A percentile compares a stretch with the other conserved stretches of the same genome.
These are phyloP conservation scores for Odontophorus gujanensis DNA, from an alignment of 2,113 vertebrate genomes.

Conservation along the genomic window DNA sequence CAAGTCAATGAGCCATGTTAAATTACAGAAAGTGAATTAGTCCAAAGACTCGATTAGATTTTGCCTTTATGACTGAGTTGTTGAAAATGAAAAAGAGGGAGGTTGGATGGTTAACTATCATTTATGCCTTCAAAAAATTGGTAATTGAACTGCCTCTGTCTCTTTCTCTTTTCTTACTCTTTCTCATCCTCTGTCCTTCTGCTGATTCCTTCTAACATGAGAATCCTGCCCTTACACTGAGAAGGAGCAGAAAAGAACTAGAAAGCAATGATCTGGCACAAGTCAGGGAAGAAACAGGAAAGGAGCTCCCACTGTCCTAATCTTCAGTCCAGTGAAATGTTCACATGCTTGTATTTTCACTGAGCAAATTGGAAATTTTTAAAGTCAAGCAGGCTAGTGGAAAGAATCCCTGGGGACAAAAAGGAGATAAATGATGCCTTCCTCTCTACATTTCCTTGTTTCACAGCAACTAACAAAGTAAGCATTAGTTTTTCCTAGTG, in stretches of 20 bases:
- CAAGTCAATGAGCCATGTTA: constrained; percentile 16
- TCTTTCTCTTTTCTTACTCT: not conserved
- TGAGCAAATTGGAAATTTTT: constrained; percentile 51
- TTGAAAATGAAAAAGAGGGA: not conserved
- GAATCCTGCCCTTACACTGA: not conserved
- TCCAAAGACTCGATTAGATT: constrained; percentile 24
- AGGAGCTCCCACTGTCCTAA: not conserved
- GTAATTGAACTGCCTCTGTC: not conserved
- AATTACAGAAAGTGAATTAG: constrained; percentile 54
- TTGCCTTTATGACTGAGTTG: not conserved
- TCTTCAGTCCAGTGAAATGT: not conserved
- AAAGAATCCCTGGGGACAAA: constrained; percentile 17
- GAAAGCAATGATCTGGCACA: not conserved
- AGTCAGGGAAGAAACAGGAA: not conserved
- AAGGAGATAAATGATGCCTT: constrained; percentile 50
- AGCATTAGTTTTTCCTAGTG: constrained; percentile 63
- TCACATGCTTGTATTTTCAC: constrained; percentile 29
- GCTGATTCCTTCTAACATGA: not conserved
- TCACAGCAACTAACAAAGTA: constrained; percentile 48
- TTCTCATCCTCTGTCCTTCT: not conserved
- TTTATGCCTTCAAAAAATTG: not conserved
- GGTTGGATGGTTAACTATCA: not conserved
- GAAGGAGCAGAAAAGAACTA: not conserved
- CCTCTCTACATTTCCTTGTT: constrained; percentile 49
- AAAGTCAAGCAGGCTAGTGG: constrained; percentile 30